Conservation (phyloP, 2,113 vertebrate genomes). For the Colossoma macropomum region DNA sequence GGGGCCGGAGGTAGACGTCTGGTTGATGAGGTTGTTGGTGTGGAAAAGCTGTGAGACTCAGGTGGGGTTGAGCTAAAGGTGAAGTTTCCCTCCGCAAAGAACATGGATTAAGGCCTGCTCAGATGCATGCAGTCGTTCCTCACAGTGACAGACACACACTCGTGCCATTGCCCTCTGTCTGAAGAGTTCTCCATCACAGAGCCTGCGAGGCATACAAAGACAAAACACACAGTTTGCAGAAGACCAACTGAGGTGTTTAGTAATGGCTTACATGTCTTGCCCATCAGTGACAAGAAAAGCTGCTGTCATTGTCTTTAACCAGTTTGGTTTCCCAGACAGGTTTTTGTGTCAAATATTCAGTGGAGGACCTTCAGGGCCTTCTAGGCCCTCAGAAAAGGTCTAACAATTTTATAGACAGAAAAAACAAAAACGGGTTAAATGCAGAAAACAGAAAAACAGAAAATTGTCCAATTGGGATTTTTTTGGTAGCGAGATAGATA, state of each 20-base stretch:
- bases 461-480: no score
- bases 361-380: neutral
- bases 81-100: slow-evolving; percentile 22
- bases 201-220: slow-evolving; percentile 21
- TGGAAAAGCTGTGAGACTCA: slow-evolving; percentile 18
- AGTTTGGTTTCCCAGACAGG: neutral
- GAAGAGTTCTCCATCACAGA: slow-evolving; percentile 29
- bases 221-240: neutral
- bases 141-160: slow-evolving; percentile 6
- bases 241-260: neutral
- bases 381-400: no score
- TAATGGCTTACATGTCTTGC: neutral
- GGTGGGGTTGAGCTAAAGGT: slow-evolving; percentile 21
- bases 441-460: no score
- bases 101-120: slow-evolving; percentile 27
- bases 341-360: neutral
- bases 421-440: no score
- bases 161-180: slow-evolving; percentile 32
- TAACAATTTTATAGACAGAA: no score
- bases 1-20: neutral
- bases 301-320: neutral
- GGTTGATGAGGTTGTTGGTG: neutral
- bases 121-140: slow-evolving; percentile 31
- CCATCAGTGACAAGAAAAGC: slow-evolving; percentile 38
- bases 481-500: no score